Conservation (phyloP, 2,888 invertebrate species). For the Sepioteuthis lessoniana region DNA sequence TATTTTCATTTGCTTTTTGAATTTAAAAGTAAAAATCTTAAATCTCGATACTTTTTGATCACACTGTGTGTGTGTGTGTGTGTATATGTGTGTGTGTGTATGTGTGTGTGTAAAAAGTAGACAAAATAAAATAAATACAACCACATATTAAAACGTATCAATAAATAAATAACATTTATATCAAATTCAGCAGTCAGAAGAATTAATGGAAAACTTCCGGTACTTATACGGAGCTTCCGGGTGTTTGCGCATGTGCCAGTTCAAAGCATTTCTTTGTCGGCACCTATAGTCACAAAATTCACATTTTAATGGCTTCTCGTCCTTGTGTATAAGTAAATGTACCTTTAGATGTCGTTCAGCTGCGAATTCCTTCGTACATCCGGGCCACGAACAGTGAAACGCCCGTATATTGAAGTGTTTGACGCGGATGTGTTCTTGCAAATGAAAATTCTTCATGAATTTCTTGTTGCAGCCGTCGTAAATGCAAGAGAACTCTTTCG, state of each 20-base stretch:
- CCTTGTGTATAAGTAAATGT: constrained; percentile 65
- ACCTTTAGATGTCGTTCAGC: constrained; percentile 64
- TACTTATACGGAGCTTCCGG: constrained; percentile 64
- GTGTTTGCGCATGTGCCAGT: constrained; percentile 71
- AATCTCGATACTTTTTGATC: too few species aligned
- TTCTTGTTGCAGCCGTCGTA: constrained; percentile 62
- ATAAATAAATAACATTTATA: constrained; percentile 38
- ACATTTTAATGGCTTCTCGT: constrained; percentile 69
- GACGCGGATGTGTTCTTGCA: constrained; percentile 64
- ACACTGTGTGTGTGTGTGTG: too few species aligned
- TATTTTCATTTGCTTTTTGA: too few species aligned
- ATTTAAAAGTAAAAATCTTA: too few species aligned
- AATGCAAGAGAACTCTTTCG: constrained; percentile 58
- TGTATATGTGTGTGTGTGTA: neutral
- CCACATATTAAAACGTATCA: neutral
- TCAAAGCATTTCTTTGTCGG: constrained; percentile 67
- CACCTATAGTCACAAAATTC: constrained; percentile 68
- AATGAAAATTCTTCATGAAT: constrained; percentile 61
- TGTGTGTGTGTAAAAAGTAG: neutral
- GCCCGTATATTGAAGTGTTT: constrained; percentile 60
- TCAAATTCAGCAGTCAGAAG: constrained; percentile 43
- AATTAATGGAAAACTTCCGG: constrained; percentile 52
- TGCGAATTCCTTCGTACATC: constrained; percentile 64
- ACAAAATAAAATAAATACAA: constrained; percentile 35
- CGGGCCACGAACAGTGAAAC: constrained; percentile 61